Base-by-base conservation (phyloP, 2,113 vertebrate species). In the Scopus umbretta region DNA sequence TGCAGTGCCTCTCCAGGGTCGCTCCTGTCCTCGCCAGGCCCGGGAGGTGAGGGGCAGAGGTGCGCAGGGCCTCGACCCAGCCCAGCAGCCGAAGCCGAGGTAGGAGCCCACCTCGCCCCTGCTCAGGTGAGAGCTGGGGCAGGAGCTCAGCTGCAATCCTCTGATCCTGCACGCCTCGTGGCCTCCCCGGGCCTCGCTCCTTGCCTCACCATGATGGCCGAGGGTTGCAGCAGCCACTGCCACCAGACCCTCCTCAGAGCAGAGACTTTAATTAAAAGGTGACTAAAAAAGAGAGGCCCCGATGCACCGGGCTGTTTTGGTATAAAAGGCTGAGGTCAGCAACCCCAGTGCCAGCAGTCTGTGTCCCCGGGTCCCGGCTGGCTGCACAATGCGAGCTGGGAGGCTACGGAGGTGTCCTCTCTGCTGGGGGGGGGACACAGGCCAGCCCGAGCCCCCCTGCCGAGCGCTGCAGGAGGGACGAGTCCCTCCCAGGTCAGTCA, bases 181-280 rank as follows among this genome's bases (percentile, higher is more conserved):
- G 52, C 5, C 20, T n/a, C 11, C 10, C 21, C 13, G 1, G 1
- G 45, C 21, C 30, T 19, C 32, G 45, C 55, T 84, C 36, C 34
- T 80, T 23, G 2, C 50, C 36, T 18, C 1, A 1, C 63, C 0
- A 0, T 10, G 15, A 58, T 0, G 1, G 70, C 52, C 0, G 0
- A 43, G 25, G 34, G 67, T 43, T 10, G 11, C 42, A 61, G 91
- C 93, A 75, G 65, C 59, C 62, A 26, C 4, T 7, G 84, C 43
- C 89, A 62, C 68, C 73, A 93, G 76, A 74, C 47, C 78, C 29
- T 81, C 59, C 47, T 75, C 32, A n/a, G 50, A 89, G 68, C 73
- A 79, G 36, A 92, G 58, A 34, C 23, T 85, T 93, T 52, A 91
- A 88, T 91, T 82, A 80, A 92, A 94, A 97, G 52, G 66, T 61